These are phyloP conservation scores for Sebastes nivosus DNA, from an alignment of 2,797 vertebrate genomes.

Conservation along the genomic window DNA sequence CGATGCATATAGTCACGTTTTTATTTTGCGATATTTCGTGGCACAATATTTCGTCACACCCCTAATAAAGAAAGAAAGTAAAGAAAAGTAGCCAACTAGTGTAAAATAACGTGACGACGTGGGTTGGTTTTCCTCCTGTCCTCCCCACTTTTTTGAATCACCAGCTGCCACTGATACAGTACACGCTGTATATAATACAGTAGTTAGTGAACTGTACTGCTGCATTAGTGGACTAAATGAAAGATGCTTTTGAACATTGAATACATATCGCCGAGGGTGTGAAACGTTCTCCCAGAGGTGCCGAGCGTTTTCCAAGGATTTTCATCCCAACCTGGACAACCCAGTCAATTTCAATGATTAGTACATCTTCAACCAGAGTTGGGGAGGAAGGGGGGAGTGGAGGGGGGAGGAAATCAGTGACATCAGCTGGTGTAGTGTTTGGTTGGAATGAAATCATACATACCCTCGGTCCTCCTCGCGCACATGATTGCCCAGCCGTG, in stretches of 20 bases:
- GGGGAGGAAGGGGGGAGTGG: background rate
- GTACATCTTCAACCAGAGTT: slow-evolving; percentile 38
- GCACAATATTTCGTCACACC: no score
- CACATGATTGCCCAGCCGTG: slow-evolving; percentile 70
- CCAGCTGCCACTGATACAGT: background rate
- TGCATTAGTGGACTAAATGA: background rate
- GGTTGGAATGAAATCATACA: slow-evolving; percentile 69
- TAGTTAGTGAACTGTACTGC: background rate
- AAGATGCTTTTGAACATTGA: background rate
- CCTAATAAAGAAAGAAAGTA: no score
- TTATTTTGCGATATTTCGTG: no score
- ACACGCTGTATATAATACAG: background rate
- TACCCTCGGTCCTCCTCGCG: slow-evolving; percentile 55
- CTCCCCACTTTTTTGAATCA: no score
- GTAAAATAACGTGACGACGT: no score
- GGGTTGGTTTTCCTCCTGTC: no score
- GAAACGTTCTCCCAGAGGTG: background rate
- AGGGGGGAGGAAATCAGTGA: slow-evolving; percentile 37
- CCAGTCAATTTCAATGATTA: slow-evolving; percentile 56
- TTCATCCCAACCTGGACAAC: slow-evolving; percentile 30
- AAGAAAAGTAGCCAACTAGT: no score
- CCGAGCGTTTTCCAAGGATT: slow-evolving; percentile 12
- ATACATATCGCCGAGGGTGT: background rate
- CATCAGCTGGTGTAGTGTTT: slow-evolving; percentile 70
- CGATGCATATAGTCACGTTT: no score